Evolutionary conservation across 2,888 invertebrate species (phyloP).

Genomic region (Synergus laeviventris): DNA sequence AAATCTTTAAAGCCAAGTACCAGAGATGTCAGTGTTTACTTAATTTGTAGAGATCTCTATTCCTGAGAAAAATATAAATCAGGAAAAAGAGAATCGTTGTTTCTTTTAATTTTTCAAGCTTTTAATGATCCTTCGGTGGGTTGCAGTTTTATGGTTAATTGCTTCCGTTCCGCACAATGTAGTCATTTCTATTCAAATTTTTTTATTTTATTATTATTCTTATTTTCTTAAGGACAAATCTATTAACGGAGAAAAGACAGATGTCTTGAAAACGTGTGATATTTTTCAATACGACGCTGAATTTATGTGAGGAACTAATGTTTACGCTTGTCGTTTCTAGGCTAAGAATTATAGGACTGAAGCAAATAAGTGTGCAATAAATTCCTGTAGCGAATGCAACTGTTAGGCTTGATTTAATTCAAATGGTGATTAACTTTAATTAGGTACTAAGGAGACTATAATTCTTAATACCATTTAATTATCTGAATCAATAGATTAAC

Average conservation of each 20-base stretch:
- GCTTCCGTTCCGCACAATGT: constrained; percentile 13
- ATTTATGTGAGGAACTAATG: constrained; percentile 18
- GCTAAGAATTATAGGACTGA: constrained; percentile 15
- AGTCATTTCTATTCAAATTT: constrained; percentile 29
- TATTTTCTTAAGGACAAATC: constrained; percentile 36
- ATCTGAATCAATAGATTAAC: constrained; percentile 4
- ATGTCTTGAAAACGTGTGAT: constrained; percentile 9
- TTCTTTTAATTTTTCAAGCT: not conserved
- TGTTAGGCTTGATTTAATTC: constrained; percentile 29
- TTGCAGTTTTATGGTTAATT: not conserved
- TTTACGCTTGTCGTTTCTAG: constrained; percentile 11
- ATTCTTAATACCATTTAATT: constrained; percentile 4
- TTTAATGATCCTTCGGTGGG: not conserved
- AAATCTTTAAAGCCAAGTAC: not conserved
- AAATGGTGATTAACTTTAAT: constrained; percentile 6
- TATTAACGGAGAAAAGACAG: constrained; percentile 8
- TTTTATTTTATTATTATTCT: no score
- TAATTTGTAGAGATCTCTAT: constrained; percentile 1
- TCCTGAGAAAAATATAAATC: not conserved
- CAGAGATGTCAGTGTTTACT: not conserved
- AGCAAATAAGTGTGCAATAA: constrained; percentile 26
- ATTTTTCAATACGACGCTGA: constrained; percentile 13
- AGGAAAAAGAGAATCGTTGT: not conserved
- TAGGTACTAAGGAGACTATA: not conserved
- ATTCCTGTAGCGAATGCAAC: not conserved